These are phyloP conservation scores for Notarius quadriscutis DNA, from an alignment of 2,113 vertebrate species.

Conservation along the genomic window DNA sequence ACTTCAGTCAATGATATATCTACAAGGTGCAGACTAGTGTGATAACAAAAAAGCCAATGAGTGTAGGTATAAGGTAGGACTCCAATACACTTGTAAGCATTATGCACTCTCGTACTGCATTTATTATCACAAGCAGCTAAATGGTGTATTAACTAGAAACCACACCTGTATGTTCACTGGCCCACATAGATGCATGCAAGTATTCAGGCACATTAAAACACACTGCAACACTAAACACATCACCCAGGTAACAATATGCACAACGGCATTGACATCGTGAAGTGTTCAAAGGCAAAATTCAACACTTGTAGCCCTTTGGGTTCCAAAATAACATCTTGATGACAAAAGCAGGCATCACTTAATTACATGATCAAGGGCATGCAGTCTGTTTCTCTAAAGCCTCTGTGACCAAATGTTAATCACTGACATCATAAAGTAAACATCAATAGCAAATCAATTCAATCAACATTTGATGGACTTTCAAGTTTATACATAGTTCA, in stretches of 20 bases:
- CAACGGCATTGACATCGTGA: constrained; percentile 65
- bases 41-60: neutral
- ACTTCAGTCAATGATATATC: neutral
- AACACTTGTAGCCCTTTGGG: constrained; percentile 65
- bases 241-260: constrained; percentile 51
- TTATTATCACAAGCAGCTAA: constrained; percentile 36
- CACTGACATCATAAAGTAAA: constrained; percentile 8
- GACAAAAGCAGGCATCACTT: constrained; percentile 57
- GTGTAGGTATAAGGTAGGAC: neutral
- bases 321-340: constrained; percentile 36
- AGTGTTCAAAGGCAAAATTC: constrained; percentile 68
- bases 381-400: constrained; percentile 23
- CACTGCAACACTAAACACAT: constrained; percentile 43
- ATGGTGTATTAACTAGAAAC: constrained; percentile 64
- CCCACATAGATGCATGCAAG: constrained; percentile 44
- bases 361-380: constrained; percentile 41
- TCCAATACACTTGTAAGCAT: neutral
- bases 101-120: constrained; percentile 54
- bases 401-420: constrained; percentile 48
- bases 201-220: constrained; percentile 58
- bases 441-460: constrained; percentile 18
- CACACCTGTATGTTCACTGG: constrained; percentile 28
- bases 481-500: neutral
- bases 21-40: neutral
- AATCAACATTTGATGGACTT: neutral